Evolutionary conservation across 2,797 vertebrate genomes (phyloP), one percentile per base, ranked within the genome.

Genomic region (Pampus argenteus): DNA sequence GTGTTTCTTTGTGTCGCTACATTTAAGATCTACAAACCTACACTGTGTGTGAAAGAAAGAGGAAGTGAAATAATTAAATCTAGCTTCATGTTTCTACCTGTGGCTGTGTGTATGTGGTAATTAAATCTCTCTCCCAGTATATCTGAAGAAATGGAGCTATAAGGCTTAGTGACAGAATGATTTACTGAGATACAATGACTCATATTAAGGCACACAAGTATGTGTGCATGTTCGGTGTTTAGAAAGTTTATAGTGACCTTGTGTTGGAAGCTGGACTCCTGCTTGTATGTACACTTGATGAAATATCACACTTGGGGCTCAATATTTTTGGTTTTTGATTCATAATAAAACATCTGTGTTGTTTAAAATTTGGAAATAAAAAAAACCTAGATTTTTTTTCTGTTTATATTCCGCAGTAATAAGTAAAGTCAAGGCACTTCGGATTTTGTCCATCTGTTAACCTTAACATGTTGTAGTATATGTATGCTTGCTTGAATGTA

Each of bases 111-210:
- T 54, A n/a, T 83, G 74, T 81, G 79, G 70, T 89, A 89, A 92
- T 91, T 90, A 85, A 84, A 88, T 84, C 67, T 85, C 72, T 74
- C 78, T 80, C 76, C 72, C 69, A 54, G 76, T 82, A 81, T 82
- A 89, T 89, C 78, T 81, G 73, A 83, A 71, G 82, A 74, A 83
- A 88, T 44, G 40, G 57, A 80, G 82, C 82, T 88, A 86, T 76
- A 65, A 79, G 50, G 76, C 55, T 83, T 73, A 80, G 65, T 83
- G 81, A 79, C 70, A 75, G 64, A 74, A 52, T 85, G 60, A 89
- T 87, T 88, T 88, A 81, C 74, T 78, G 72, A 81, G 72, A 87
- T 79, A 88, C 79, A 76, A 81, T 87, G 71, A 84, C 61, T 74
- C 42, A 58, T 47, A 66, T 66, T 74, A 73, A 68, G 44, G 11